phyloP scores from a whole-genome alignment of 2,888 invertebrate genomes.

The Altica lythri region DNA sequence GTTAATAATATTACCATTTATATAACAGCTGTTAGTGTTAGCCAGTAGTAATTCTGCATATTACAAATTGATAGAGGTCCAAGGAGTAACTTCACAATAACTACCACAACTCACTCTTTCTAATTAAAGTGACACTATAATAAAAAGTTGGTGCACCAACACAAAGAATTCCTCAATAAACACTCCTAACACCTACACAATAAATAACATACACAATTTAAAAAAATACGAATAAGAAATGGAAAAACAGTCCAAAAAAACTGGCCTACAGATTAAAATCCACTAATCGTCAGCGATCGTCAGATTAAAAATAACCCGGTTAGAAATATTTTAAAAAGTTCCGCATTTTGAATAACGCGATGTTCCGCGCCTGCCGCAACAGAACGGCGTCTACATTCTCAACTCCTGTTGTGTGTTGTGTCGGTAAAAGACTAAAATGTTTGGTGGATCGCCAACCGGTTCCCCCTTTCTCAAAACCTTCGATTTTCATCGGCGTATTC shows the following conservation, averaged over 20 bases:
- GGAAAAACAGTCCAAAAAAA: slow-evolving; percentile 16
- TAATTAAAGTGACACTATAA: slow-evolving; percentile 1
- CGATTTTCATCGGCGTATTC: slow-evolving; percentile 31
- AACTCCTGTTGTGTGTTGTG: slow-evolving; percentile 18
- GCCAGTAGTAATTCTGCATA: slow-evolving; percentile 11
- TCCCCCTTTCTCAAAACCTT: slow-evolving; percentile 34
- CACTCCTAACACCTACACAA: slow-evolving; percentile 28
- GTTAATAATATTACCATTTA: slow-evolving; percentile 16
- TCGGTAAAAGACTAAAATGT: slow-evolving; percentile 28
- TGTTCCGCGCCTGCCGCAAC: slow-evolving; percentile 22
- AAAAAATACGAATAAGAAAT: too few species aligned
- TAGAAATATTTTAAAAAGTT: slow-evolving; percentile 16
- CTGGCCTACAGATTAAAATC: slow-evolving; percentile 14
- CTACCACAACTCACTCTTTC: background rate
- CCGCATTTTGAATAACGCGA: slow-evolving; percentile 27
- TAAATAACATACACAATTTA: slow-evolving; percentile 22
- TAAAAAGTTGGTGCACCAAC: slow-evolving; percentile 8
- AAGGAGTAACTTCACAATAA: slow-evolving; percentile 11
- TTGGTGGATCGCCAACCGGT: slow-evolving; percentile 17
- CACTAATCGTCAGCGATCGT: slow-evolving; percentile 18
- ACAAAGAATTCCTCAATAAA: slow-evolving; percentile 9
- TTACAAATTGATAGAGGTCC: too few species aligned
- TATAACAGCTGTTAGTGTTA: background rate
- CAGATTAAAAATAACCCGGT: slow-evolving; percentile 21
- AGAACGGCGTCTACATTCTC: slow-evolving; percentile 26